phyloP scores from a whole-genome alignment of 2,113 vertebrate genomes.

The Mustela nigripes region DNA sequence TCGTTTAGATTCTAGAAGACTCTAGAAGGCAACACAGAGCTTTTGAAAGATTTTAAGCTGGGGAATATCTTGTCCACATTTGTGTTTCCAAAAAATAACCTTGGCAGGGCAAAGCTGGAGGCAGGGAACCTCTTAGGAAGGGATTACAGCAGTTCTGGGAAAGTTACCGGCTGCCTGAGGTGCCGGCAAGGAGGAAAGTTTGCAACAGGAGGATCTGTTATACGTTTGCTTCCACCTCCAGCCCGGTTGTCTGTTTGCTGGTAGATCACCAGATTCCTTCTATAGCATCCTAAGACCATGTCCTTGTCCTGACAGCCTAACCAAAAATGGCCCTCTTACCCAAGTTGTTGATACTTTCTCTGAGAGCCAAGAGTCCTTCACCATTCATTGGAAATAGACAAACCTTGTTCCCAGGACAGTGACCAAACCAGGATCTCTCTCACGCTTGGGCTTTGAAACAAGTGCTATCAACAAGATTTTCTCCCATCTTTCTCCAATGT shows the following conservation, averaged over 20 bases:
- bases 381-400: background rate
- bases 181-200: background rate
- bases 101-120: background rate
- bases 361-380: background rate
- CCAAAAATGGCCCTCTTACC: background rate
- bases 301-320: background rate
- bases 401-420: background rate
- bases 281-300: background rate
- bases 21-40: background rate
- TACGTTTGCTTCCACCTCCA: background rate
- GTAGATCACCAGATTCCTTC: background rate
- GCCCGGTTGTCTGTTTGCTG: background rate
- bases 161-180: background rate
- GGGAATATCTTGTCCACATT: background rate
- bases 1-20: slow-evolving; percentile 2
- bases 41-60: background rate
- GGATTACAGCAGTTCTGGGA: background rate
- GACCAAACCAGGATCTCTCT: background rate
- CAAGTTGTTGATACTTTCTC: background rate
- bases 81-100: background rate
- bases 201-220: too few species aligned
- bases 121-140: background rate
- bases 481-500: background rate
- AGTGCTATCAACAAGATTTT: background rate
- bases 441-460: background rate